Evolutionary conservation across 2,797 vertebrate genomes (phyloP).

Genomic region (Rhincodon typus): DNA sequence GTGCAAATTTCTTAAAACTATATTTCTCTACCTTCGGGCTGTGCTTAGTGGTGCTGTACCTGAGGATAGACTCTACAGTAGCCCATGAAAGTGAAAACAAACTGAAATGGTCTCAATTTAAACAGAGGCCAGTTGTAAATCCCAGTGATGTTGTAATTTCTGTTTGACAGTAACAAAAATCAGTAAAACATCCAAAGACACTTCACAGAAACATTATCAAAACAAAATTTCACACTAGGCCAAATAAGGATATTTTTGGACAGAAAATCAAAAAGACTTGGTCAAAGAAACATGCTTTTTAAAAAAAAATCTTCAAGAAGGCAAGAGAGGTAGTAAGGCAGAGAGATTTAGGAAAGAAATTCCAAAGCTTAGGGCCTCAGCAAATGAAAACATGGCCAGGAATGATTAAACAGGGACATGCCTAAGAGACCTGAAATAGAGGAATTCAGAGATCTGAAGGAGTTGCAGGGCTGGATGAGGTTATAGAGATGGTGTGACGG

Average conservation of each 20-base stretch:
- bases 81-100: not conserved
- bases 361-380: too few species aligned
- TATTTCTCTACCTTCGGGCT: not conserved
- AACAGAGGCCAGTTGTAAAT: not conserved
- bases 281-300: too few species aligned
- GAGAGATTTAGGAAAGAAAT: too few species aligned
- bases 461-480: too few species aligned
- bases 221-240: not conserved
- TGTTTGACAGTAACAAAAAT: not conserved
- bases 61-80: not conserved
- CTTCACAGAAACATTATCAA: not conserved
- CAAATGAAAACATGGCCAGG: too few species aligned
- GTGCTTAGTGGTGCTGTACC: not conserved
- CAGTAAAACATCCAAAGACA: not conserved
- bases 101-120: not conserved
- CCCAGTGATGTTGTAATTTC: not conserved
- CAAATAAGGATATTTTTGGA: not conserved
- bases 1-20: not conserved
- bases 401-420: too few species aligned
- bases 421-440: too few species aligned
- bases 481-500: too few species aligned
- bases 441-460: too few species aligned
- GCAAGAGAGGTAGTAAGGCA: too few species aligned
- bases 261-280: too few species aligned
- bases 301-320: too few species aligned